Percentiles rank a stretch among this genome's conserved stretches.
Evolutionary conservation across 2,888 invertebrate species (phyloP).

Genomic region (Polyploca ridens): DNA sequence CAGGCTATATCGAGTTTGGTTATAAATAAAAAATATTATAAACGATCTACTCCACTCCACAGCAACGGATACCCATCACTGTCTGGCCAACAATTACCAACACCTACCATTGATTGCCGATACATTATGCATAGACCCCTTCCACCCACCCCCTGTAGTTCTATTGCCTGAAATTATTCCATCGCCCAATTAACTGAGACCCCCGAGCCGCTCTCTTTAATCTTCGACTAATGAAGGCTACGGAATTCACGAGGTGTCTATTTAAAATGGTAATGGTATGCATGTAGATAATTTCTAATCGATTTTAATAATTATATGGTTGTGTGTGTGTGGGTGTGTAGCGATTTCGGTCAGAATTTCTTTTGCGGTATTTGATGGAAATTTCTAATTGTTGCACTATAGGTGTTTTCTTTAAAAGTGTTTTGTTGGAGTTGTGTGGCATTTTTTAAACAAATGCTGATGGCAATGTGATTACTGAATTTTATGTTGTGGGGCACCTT

Average conservation of each 20-base stretch:
- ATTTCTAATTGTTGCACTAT: neutral
- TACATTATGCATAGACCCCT: constrained; percentile 77
- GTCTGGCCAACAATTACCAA: constrained; percentile 63
- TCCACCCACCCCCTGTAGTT: constrained; percentile 28
- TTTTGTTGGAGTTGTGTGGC: no score
- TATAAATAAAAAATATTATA: neutral
- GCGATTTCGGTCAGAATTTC: constrained; percentile 22
- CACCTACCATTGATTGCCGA: constrained; percentile 80
- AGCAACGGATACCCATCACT: constrained; percentile 40
- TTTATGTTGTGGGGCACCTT: no score
- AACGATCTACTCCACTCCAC: constrained; percentile 52
- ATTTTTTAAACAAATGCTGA: no score
- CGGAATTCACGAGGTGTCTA: constrained; percentile 31
- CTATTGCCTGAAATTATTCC: constrained; percentile 60
- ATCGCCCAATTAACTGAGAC: constrained; percentile 44
- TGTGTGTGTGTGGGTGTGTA: constrained; percentile 34
- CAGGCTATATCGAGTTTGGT: neutral
- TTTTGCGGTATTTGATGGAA: neutral
- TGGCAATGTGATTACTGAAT: no score
- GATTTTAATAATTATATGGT: constrained; percentile 71
- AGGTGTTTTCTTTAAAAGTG: no score
- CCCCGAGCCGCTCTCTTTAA: constrained; percentile 23
- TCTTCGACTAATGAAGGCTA: neutral
- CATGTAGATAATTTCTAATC: constrained; percentile 68
- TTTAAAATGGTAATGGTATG: constrained; percentile 44